Evolutionary conservation across 2,888 invertebrate species (phyloP).

Genomic region (Azorinus chamasolen): DNA sequence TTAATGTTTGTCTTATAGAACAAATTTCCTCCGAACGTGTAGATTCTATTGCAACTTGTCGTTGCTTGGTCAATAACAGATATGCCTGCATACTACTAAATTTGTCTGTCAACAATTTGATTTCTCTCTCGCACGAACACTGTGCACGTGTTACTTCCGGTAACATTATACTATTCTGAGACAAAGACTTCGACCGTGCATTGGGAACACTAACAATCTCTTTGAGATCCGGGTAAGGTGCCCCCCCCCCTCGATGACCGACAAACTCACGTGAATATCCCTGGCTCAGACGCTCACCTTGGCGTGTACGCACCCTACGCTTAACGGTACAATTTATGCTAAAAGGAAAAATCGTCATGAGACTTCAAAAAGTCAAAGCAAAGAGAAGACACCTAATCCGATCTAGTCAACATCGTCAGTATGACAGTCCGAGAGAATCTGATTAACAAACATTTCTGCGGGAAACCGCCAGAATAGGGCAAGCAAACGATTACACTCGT

Average conservation of each 20-base stretch:
- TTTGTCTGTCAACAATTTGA: neutral
- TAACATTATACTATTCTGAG: neutral
- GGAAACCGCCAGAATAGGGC: neutral
- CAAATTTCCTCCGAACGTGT: neutral
- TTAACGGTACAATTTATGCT: neutral
- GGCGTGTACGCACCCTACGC: constrained; percentile 3
- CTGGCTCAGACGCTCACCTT: constrained; percentile 1
- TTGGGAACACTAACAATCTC: constrained; percentile 9
- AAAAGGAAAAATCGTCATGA: constrained; percentile 3
- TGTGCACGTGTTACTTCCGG: neutral
- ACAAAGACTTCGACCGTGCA: neutral
- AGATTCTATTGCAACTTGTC: constrained; percentile 6
- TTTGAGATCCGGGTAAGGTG: constrained; percentile 3
- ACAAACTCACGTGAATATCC: neutral
- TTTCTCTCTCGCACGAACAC: neutral
- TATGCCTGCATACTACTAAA: constrained; percentile 5
- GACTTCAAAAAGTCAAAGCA: constrained; percentile 7
- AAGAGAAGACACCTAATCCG: neutral
- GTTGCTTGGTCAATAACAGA: constrained; percentile 4
- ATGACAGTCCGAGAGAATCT: neutral
- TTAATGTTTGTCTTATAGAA: constrained; percentile 1
- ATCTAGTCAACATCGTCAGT: constrained; percentile 9
- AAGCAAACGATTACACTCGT: neutral
- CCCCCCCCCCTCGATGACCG: constrained; percentile 7
- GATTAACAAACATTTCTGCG: constrained; percentile 7